Conservation (phyloP, 2,797 vertebrate genomes). For the Amazona ochrocephala region DNA sequence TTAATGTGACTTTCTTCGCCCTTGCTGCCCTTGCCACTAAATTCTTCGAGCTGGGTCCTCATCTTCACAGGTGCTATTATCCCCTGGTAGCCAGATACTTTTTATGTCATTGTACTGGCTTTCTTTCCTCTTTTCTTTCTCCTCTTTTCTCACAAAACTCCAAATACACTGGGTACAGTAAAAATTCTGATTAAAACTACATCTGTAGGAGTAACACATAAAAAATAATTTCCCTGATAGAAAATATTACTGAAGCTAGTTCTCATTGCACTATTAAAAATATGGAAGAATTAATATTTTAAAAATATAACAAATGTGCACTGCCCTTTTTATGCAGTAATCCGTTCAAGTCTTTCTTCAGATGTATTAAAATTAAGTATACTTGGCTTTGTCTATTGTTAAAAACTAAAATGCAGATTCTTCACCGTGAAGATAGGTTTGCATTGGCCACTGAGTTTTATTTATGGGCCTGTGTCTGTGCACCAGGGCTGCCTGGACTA, state of each 20-base stretch:
- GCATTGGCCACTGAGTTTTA: neutral
- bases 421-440: neutral
- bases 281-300: neutral
- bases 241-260: neutral
- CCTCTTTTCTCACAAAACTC: neutral
- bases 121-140: neutral
- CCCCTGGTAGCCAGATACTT: neutral
- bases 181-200: neutral
- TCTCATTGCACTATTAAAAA: neutral
- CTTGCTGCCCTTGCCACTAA: slow-evolving; percentile 37
- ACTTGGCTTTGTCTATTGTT: neutral
- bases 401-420: neutral
- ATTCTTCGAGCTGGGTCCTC: neutral
- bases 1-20: slow-evolving; percentile 58
- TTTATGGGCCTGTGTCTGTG: neutral
- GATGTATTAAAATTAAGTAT: neutral
- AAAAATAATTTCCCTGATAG: neutral
- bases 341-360: neutral
- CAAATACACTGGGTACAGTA: neutral
- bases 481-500: neutral
- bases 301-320: neutral
- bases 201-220: neutral
- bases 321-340: neutral
- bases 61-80: neutral
- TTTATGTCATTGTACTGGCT: neutral